Evolutionary conservation across 1,140 invertebrate genomes (phyloP).

Genomic region (Pararge aegeria): DNA sequence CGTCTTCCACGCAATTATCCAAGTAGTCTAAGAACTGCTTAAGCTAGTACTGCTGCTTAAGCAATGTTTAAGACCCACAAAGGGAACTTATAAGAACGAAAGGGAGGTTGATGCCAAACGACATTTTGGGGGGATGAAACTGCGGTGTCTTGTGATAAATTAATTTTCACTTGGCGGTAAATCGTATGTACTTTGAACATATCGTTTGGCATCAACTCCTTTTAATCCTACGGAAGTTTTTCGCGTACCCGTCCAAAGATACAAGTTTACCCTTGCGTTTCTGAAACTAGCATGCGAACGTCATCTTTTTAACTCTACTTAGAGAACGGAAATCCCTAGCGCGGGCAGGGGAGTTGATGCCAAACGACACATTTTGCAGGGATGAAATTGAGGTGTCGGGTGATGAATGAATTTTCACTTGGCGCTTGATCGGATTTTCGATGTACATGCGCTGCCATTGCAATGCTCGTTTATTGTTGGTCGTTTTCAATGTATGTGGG

Average conservation of each 20-base stretch:
- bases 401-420: constrained; percentile 44
- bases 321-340: constrained; percentile 36
- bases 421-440: constrained; percentile 37
- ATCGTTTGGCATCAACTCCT: constrained; percentile 73
- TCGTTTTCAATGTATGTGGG: constrained; percentile 40
- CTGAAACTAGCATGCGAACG: constrained; percentile 45
- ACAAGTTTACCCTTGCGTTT: constrained; percentile 70
- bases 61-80: constrained; percentile 65
- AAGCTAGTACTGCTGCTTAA: constrained; percentile 42
- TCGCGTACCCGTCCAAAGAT: constrained; percentile 61
- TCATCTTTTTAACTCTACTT: constrained; percentile 65
- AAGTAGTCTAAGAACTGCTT: constrained; percentile 67
- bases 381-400: constrained; percentile 47
- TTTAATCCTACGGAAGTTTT: constrained; percentile 74
- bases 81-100: constrained; percentile 42
- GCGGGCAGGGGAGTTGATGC: constrained; percentile 64
- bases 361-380: constrained; percentile 33
- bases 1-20: constrained; percentile 65
- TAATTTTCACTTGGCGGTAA: constrained; percentile 44
- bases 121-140: constrained; percentile 35
- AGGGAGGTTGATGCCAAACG: constrained; percentile 58
- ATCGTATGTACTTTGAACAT: constrained; percentile 54
- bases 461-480: constrained; percentile 28
- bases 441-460: constrained; percentile 33
- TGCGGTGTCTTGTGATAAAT: constrained; percentile 49